phyloP scores from a whole-genome alignment of 2,113 vertebrate species.

The Sminthopsis crassicaudata region DNA sequence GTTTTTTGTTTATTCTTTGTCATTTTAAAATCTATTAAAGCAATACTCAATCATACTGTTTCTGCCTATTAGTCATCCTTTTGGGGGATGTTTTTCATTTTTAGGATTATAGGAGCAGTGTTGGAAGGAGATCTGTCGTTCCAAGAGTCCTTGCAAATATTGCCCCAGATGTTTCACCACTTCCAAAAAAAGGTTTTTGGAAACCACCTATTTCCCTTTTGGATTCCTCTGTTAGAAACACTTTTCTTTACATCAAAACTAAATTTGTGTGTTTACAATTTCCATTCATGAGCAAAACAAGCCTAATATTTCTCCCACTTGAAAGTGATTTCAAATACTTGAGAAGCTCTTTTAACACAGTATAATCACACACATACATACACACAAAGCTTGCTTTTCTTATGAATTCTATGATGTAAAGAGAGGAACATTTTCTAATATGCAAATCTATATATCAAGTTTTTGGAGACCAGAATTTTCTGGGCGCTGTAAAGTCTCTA shows the following conservation, averaged over 20 bases:
- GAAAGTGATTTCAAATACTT: too few species aligned
- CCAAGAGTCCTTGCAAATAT: neutral
- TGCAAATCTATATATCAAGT: neutral
- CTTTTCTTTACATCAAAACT: neutral
- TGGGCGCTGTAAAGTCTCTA: neutral
- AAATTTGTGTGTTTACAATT: neutral
- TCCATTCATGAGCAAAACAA: neutral
- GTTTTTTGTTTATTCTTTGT: too few species aligned
- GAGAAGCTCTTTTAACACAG: too few species aligned
- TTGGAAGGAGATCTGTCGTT: neutral
- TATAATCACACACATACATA: too few species aligned
- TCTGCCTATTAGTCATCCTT: too few species aligned
- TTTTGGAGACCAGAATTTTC: too few species aligned
- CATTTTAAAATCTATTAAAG: too few species aligned
- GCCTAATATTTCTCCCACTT: neutral
- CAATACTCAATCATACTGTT: neutral
- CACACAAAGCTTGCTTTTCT: neutral
- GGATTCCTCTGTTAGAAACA: neutral
- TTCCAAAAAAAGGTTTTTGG: neutral
- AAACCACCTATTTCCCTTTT: neutral
- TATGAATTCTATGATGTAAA: slow-evolving; percentile 14
- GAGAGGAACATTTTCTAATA: neutral
- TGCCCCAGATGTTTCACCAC: neutral
- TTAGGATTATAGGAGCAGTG: neutral
- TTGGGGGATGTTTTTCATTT: neutral